These are phyloP conservation scores for Adelosebastes latens DNA, from an alignment of 2,797 vertebrate genomes.

Conservation along the genomic window DNA sequence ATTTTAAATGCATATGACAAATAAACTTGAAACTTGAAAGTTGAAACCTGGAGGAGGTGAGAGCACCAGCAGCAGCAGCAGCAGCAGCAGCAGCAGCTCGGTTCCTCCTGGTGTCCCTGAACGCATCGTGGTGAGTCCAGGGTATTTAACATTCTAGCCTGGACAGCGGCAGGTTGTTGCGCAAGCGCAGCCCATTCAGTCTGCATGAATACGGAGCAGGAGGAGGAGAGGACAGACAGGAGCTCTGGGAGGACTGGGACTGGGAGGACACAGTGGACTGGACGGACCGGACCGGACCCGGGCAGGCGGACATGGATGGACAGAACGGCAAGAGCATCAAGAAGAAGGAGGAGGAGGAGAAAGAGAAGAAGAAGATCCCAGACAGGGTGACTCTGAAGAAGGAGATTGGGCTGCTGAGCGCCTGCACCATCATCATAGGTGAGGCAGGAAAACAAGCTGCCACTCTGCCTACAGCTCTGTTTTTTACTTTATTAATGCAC, in stretches of 20 bases:
- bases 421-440: constrained; percentile 97
- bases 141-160: constrained; percentile 84
- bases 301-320: constrained; percentile 87
- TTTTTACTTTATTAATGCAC: not conserved
- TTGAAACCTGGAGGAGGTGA: too few species aligned
- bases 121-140: constrained; percentile 53
- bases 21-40: too few species aligned
- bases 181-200: constrained; percentile 83
- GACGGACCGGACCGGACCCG: constrained; percentile 60
- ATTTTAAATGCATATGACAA: too few species aligned
- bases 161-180: constrained; percentile 79
- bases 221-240: constrained; percentile 57
- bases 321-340: constrained; percentile 69
- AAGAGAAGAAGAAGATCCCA: constrained; percentile 50
- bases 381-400: constrained; percentile 93
- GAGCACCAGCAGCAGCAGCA: too few species aligned
- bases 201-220: constrained; percentile 74
- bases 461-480: not conserved
- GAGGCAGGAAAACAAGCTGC: constrained; percentile 60
- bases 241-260: constrained; percentile 38
- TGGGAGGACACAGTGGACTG: constrained; percentile 28
- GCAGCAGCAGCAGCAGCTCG: not conserved
- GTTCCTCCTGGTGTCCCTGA: constrained; percentile 52
- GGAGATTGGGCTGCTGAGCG: constrained; percentile 95
- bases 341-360: not conserved